phyloP scores from a whole-genome alignment of 1,140 invertebrate genomes.

The Cataglyphis hispanica region DNA sequence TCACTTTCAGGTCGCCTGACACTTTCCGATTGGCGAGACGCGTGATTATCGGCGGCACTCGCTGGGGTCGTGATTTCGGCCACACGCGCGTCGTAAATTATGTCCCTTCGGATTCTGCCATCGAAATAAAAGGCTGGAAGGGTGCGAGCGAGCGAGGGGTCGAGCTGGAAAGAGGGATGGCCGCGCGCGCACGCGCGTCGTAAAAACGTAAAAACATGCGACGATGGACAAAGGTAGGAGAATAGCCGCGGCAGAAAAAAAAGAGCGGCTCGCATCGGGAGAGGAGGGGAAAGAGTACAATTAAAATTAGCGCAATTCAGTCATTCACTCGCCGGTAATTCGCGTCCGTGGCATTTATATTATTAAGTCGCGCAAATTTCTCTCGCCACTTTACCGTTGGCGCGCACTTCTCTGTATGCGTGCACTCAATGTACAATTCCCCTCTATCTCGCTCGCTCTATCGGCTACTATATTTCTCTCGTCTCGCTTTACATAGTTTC shows the following conservation, averaged over 20 bases:
- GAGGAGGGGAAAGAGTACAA: constrained; percentile 78
- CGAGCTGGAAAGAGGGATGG: background rate
- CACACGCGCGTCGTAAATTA: constrained; percentile 69
- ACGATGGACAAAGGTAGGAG: constrained; percentile 35
- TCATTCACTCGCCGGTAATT: constrained; percentile 81
- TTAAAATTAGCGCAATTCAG: constrained; percentile 85
- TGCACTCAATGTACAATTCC: constrained; percentile 24
- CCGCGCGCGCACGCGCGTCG: constrained; percentile 11
- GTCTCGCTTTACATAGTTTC: constrained; percentile 18
- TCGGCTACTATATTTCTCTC: constrained; percentile 8
- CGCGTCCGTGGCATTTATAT: constrained; percentile 83
- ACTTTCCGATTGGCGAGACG: constrained; percentile 44
- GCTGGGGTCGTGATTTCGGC: constrained; percentile 65
- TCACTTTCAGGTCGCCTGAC: constrained; percentile 19
- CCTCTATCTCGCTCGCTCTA: background rate
- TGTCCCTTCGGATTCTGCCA: constrained; percentile 66
- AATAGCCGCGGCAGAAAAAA: constrained; percentile 24
- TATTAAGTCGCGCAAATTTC: constrained; percentile 82
- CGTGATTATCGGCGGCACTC: constrained; percentile 59
- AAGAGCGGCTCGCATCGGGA: background rate
- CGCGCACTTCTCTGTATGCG: constrained; percentile 3
- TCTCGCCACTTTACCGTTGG: constrained; percentile 54
- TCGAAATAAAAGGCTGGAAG: constrained; percentile 58
- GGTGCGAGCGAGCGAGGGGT: background rate
- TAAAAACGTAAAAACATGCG: constrained; percentile 63